Evolutionary conservation across 1,140 invertebrate species (phyloP), one percentile per base, ranked within the genome.

Genomic region (Sitodiplosis mosellana): DNA sequence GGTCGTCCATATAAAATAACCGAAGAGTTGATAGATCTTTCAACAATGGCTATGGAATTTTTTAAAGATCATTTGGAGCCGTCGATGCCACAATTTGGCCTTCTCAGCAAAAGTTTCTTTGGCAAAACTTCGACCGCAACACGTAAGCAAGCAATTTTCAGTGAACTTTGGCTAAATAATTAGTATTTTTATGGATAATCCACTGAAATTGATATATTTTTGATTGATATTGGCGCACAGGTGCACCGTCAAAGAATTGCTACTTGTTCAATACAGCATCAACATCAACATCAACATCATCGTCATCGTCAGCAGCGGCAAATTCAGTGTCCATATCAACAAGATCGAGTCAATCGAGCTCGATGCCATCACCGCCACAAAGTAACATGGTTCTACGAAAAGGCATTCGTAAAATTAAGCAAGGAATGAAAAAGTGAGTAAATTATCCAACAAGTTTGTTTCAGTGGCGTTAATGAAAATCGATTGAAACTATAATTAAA

Each of bases 21-120:
- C 7, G 87, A 89, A 66, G 86, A 90, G 64, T 67, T 90, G n/a
- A 89, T 88, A 69, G 87, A 89, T 70, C 69, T 90, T 45, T 87
- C 84, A 22, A 87, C 86, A 19, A 89, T 89, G 86, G 86, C 87
- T 20, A 88, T 89, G 84, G 86, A 90, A 64, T 89, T 88, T 65
- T 90, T 89, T 56, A 88, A 87, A 62, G 87, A 90, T 65, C 80
- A 80, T 52, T 87, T 90, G 58, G 86, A 89, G 63, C 82, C 85
- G 33, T 81, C 78, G 50, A 68, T 90, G 52, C 86, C 86, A 21
- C 83, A 87, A 64, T 84, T 90, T 51, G 80, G 82, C 18, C 88
- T 85, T 63, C 87, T 88, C 66, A 80, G 80, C 51, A 76, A 83
- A 21, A 83, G 87, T 59, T 87, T 87, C 62, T 69, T 83, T 52